Conservation (phyloP, 1,140 invertebrate genomes). For the Ceratosolen solmsi region DNA sequence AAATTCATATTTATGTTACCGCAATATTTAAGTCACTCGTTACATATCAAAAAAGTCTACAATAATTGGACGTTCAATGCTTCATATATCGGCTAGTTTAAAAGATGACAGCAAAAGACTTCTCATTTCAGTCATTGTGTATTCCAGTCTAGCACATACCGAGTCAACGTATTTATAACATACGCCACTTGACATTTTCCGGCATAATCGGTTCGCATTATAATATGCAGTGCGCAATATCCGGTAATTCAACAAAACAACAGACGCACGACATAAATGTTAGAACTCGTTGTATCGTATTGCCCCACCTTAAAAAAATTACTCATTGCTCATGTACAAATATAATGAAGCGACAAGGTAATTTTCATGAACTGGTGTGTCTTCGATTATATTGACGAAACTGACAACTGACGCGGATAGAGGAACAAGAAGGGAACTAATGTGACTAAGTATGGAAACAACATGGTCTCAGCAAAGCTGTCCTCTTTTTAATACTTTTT, state of each 20-base stretch:
- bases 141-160: neutral
- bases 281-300: neutral
- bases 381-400: slow-evolving; percentile 3
- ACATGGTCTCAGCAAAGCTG: neutral
- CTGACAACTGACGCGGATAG: neutral
- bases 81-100: too few relatives aligned
- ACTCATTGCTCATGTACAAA: slow-evolving; percentile 26
- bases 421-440: slow-evolving; percentile 3
- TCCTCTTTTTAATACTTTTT: neutral
- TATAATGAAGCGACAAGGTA: neutral
- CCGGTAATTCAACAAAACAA: slow-evolving; percentile 39
- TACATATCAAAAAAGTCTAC: too few relatives aligned
- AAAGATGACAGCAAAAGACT: too few relatives aligned
- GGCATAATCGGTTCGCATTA: slow-evolving; percentile 23
- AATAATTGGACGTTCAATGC: too few relatives aligned
- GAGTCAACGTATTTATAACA: slow-evolving; percentile 37
- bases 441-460: slow-evolving; percentile 44
- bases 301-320: neutral
- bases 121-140: neutral
- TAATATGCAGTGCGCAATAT: slow-evolving; percentile 42
- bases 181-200: slow-evolving; percentile 24
- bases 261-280: slow-evolving; percentile 2
- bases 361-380: slow-evolving; percentile 3
- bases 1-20: too few relatives aligned
- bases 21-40: too few relatives aligned